These are phyloP conservation scores for Pilophorus perplexus DNA, from an alignment of 2,888 invertebrate species.

Conservation along the genomic window DNA sequence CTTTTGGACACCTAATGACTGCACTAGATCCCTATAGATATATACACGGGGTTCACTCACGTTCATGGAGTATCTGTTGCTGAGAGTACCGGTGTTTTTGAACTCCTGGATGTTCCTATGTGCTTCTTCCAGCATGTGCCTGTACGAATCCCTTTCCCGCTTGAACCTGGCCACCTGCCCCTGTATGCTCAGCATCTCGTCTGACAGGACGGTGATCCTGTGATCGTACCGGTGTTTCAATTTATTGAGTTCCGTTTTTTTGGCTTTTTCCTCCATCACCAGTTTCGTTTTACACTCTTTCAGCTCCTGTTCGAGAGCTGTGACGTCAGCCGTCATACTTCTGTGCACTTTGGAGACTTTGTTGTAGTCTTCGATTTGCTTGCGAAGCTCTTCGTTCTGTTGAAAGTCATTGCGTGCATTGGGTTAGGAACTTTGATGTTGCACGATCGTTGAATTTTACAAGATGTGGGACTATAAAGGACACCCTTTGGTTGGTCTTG, in stretches of 20 bases:
- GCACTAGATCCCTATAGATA: no score
- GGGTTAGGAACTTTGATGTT: no score
- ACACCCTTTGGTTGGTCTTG: no score
- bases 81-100: slow-evolving; percentile 31
- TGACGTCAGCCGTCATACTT: slow-evolving; percentile 72
- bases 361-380: slow-evolving; percentile 80
- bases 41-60: no score
- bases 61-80: slow-evolving; percentile 33
- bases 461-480: no score
- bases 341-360: slow-evolving; percentile 79
- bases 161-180: slow-evolving; percentile 73
- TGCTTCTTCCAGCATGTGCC: slow-evolving; percentile 84
- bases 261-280: slow-evolving; percentile 50
- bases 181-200: slow-evolving; percentile 79
- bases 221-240: slow-evolving; percentile 82
- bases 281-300: slow-evolving; percentile 63
- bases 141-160: slow-evolving; percentile 82
- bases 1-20: no score
- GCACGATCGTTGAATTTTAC: no score
- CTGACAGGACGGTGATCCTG: slow-evolving; percentile 74
- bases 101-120: slow-evolving; percentile 54
- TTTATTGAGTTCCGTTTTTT: slow-evolving; percentile 65
- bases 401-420: no score
- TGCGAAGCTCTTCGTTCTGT: slow-evolving; percentile 73
- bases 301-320: slow-evolving; percentile 72